Evolutionary conservation across 2,113 vertebrate genomes (phyloP).

Genomic region (Panurus biarmicus): DNA sequence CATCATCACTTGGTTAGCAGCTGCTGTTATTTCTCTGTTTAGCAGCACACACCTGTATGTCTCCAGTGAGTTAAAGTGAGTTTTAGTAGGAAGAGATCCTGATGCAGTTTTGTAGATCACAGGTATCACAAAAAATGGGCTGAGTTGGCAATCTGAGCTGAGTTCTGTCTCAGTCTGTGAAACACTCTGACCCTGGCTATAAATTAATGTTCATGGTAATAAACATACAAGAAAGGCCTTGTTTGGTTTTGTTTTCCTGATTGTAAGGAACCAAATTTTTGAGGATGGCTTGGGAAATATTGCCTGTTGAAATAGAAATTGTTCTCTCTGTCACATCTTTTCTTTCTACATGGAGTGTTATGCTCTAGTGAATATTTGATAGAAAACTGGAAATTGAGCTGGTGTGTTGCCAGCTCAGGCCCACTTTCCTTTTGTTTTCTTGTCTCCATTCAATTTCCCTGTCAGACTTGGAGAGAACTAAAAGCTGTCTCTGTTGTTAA

Average conservation of each 20-base stretch:
- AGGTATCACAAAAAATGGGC: background rate
- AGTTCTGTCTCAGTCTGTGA: background rate
- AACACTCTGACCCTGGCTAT: background rate
- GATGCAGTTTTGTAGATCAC: background rate
- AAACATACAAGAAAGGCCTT: background rate
- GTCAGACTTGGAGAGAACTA: background rate
- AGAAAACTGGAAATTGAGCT: constrained; percentile 32
- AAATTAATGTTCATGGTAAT: background rate
- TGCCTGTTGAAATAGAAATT: background rate
- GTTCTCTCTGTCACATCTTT: background rate
- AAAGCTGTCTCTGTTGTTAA: constrained; percentile 3
- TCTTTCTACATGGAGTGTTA: background rate
- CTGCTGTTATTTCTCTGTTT: background rate
- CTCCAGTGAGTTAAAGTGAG: background rate
- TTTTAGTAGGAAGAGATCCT: background rate
- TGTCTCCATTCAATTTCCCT: background rate
- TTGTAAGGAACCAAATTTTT: background rate
- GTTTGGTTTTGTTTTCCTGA: background rate
- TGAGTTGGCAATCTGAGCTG: background rate
- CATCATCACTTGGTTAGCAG: background rate
- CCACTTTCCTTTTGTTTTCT: constrained; percentile 1
- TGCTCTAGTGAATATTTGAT: background rate
- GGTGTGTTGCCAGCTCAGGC: constrained; percentile 12
- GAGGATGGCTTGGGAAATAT: background rate
- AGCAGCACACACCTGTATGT: background rate